phyloP scores from a whole-genome alignment of 2,888 invertebrate species.

The Cotesia congregata region DNA sequence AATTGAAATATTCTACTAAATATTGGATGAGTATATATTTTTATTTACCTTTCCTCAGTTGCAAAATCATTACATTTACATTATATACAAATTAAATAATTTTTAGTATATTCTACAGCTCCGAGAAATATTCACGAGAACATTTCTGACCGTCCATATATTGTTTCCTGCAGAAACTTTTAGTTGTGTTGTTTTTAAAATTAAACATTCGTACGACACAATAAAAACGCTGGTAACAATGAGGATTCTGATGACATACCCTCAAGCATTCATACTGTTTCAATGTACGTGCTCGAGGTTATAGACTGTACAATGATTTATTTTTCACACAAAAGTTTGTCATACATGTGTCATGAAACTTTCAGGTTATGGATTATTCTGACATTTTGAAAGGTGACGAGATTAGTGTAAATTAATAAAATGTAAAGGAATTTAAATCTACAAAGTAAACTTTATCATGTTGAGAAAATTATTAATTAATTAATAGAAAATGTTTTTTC shows the following conservation, averaged over 20 bases:
- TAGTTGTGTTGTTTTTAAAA: background rate
- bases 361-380: background rate
- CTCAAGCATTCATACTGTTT: background rate
- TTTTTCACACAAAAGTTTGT: conserved; percentile 1
- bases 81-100: background rate
- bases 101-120: background rate
- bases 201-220: background rate
- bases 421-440: background rate
- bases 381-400: background rate
- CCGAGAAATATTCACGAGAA: background rate
- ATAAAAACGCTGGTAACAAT: background rate
- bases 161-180: background rate
- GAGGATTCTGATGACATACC: background rate
- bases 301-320: background rate
- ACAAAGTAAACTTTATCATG: too few relatives aligned
- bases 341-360: background rate
- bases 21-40: too few relatives aligned
- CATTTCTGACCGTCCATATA: background rate
- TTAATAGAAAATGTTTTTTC: background rate
- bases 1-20: too few relatives aligned
- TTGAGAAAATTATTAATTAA: background rate
- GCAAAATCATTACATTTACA: too few relatives aligned
- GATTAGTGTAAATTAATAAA: background rate
- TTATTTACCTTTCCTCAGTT: too few relatives aligned
- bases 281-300: background rate